Evolutionary conservation across 2,113 vertebrate genomes (phyloP).

Genomic region (Anarhynchus alexandrinus): DNA sequence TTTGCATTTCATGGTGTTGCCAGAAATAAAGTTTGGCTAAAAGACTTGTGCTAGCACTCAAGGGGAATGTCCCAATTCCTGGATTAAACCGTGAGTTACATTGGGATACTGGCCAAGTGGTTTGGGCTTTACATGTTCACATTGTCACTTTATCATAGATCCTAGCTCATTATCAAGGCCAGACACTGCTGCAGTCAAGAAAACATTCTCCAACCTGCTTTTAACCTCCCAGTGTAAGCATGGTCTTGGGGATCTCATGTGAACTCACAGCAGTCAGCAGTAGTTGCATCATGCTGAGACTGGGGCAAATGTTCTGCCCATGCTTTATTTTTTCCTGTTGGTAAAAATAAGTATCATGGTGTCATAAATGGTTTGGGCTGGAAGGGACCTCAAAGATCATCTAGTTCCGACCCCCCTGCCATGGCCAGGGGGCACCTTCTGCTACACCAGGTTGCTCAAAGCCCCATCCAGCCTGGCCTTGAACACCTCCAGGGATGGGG

Average conservation of each 20-base stretch:
- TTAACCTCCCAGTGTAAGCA: not conserved
- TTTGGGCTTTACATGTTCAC: not conserved
- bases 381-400: no score
- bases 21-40: not conserved
- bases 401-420: no score
- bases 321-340: not conserved
- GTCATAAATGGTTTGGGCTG: no score
- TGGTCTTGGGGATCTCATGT: not conserved
- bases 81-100: not conserved
- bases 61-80: not conserved
- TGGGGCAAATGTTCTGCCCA: not conserved
- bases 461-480: no score
- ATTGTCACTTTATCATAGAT: not conserved
- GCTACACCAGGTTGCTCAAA: no score
- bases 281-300: not conserved
- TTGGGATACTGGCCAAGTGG: not conserved
- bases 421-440: no score
- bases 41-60: not conserved
- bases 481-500: no score
- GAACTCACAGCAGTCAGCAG: not conserved
- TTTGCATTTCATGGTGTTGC: not conserved
- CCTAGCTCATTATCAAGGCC: not conserved
- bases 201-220: not conserved
- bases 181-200: not conserved
- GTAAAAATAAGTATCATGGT: not conserved